Evolutionary conservation across 2,888 invertebrate species (phyloP).

Genomic region (Amphipyra berbera): DNA sequence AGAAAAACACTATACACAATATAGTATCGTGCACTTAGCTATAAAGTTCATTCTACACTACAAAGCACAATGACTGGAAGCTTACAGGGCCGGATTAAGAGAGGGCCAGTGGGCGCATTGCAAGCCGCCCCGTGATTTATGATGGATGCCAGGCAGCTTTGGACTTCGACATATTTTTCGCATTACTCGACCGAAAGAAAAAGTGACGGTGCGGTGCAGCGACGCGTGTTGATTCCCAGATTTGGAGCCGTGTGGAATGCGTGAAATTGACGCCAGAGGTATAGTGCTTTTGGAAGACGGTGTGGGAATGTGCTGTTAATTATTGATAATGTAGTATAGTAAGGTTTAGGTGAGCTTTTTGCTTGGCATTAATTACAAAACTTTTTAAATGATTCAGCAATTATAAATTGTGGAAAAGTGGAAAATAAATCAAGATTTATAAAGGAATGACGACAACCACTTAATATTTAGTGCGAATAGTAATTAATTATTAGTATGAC

Average conservation of each 20-base stretch:
- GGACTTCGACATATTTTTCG: conserved; percentile 76
- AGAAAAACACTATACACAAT: too few species aligned
- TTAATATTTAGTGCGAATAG: too few species aligned
- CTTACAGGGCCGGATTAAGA: conserved; percentile 55
- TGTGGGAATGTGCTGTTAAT: background rate
- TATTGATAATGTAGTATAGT: conserved; percentile 1
- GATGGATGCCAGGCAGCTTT: conserved; percentile 64
- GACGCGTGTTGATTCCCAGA: conserved; percentile 64
- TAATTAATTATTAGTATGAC: too few species aligned
- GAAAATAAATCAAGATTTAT: too few species aligned
- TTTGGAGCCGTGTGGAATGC: conserved; percentile 44
- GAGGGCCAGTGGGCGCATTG: conserved; percentile 57
- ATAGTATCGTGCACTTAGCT: background rate
- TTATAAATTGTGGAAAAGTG: too few species aligned
- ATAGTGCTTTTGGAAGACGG: conserved; percentile 7
- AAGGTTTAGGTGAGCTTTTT: background rate
- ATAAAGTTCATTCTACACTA: conserved; percentile 40
- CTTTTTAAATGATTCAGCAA: too few species aligned
- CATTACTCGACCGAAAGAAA: conserved; percentile 71
- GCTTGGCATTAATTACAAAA: too few species aligned
- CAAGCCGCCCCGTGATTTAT: conserved; percentile 69
- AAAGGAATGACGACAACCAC: too few species aligned
- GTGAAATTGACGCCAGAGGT: conserved; percentile 24
- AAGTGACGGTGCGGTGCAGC: conserved; percentile 65
- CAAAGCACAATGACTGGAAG: conserved; percentile 46